phyloP scores from a whole-genome alignment of 2,113 vertebrate genomes.

The Pseudopodoces humilis region DNA sequence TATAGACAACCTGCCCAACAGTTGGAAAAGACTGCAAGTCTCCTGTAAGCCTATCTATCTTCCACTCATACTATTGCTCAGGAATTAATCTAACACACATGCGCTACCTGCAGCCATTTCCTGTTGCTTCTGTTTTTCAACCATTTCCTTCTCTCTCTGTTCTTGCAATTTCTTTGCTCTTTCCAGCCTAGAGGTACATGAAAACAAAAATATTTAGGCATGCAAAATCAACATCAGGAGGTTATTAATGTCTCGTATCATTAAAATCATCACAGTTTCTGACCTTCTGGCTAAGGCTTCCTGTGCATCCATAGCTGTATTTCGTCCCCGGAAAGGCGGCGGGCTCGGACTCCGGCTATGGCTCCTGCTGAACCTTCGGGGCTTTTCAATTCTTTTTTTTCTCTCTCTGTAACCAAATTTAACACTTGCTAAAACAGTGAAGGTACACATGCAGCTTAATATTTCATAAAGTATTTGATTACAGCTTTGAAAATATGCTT shows the following conservation, averaged over 20 bases:
- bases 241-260: background rate
- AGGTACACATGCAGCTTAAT: background rate
- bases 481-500: background rate
- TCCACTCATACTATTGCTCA: background rate
- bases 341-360: constrained; percentile 86
- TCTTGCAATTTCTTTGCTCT: constrained; percentile 97
- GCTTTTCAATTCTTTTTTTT: constrained; percentile 91
- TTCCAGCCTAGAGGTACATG: constrained; percentile 79
- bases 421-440: background rate
- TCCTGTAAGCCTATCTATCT: background rate
- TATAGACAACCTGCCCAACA: background rate
- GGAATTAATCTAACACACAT: background rate
- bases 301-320: constrained; percentile 98
- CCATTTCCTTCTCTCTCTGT: constrained; percentile 95
- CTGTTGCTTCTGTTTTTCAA: constrained; percentile 95
- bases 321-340: constrained; percentile 89
- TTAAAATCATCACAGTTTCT: background rate
- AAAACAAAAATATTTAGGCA: constrained; percentile 7
- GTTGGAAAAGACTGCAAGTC: background rate
- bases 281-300: constrained; percentile 95
- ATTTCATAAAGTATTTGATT: background rate
- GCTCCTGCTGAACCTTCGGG: constrained; percentile 85
- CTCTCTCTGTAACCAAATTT: constrained; percentile 80
- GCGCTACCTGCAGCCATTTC: constrained; percentile 86
- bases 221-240: background rate